Evolutionary conservation across 2,113 vertebrate genomes (phyloP), one percentile per base, ranked within the genome.

Genomic region (Mungos mungo): DNA sequence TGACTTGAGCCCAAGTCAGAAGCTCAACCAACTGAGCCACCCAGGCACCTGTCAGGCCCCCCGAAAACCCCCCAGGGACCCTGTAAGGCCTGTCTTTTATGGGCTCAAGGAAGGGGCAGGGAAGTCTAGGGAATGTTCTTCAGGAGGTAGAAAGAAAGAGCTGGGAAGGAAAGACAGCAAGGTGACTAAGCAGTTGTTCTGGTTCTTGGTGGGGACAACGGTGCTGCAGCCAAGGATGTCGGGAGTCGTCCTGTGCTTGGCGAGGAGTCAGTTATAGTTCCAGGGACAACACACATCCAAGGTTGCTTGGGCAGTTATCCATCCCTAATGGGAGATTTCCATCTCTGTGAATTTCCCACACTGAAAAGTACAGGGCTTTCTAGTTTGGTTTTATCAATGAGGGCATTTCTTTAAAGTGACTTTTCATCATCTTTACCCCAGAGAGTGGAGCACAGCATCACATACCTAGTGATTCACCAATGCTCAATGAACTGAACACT

Each of bases 111-210:
- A 93, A 91, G 6, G 63, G 60, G 38, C 54, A 23, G 38, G 11
- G 52, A 89, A 93, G 38, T 84, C 33, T 54, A 50, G 21, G 84
- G 80, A 90, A 86, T 84, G 74, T 95, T 82, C 68, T 93, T n/a
- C 3, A 41, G 41, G 41, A 83, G 83, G 54, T 72, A 29, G 82
- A 52, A 80, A 88, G 33, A 50, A 25, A 79, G 60, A 82, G 35
- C 21, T 92, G 72, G 63, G 66, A 79, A 45, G 79, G 50, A 77
- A 84, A 96, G 74, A 84, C 14, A 93, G 33, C 1, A 65, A 54
- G 11, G n/a, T 52, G 11, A 6, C 52, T n/a, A 65, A 91, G 92
- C 71, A 81, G 57, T 71, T 18, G 31, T 25, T 92, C 29, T 63
- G 45, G 90, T 45, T 50, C 41, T n/a, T 54, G 41, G 50, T 10